Conservation (phyloP, 2,888 invertebrate genomes). For the Chromoteleia sp. region DNA sequence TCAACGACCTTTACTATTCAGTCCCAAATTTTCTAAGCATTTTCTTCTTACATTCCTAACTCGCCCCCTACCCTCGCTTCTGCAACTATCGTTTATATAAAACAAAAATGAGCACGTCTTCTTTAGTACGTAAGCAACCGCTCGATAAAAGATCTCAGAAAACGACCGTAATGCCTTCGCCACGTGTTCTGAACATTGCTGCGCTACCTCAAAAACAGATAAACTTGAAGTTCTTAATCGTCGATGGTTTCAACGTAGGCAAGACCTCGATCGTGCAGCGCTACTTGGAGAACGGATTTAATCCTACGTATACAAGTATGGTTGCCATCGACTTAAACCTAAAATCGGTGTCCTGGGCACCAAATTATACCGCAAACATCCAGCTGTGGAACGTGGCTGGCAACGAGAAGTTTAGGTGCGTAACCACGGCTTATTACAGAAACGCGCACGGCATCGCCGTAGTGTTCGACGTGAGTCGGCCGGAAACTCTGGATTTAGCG, state of each 20-base stretch:
- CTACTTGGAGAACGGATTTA: slow-evolving; percentile 26
- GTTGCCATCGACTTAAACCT: slow-evolving; percentile 54
- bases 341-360: slow-evolving; percentile 30
- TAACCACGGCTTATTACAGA: slow-evolving; percentile 46
- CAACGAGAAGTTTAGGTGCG: slow-evolving; percentile 49
- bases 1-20: too few species aligned
- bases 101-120: too few species aligned
- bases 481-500: slow-evolving; percentile 33
- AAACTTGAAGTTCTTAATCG: slow-evolving; percentile 50
- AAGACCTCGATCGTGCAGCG: slow-evolving; percentile 57
- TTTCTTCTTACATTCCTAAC: too few species aligned
- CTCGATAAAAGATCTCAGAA: too few species aligned
- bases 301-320: slow-evolving; percentile 1
- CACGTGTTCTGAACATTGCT: slow-evolving; percentile 30
- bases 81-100: too few species aligned
- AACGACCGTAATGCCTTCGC: too few species aligned
- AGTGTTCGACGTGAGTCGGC: slow-evolving; percentile 49
- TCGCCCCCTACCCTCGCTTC: too few species aligned
- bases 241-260: slow-evolving; percentile 45
- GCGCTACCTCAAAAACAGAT: neutral
- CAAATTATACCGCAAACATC: slow-evolving; percentile 16
- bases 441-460: slow-evolving; percentile 39
- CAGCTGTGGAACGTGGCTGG: slow-evolving; percentile 67
- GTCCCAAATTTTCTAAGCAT: too few species aligned
- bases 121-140: too few species aligned